Conservation (phyloP, 2,888 invertebrate genomes). For the Sesia bembeciformis region DNA sequence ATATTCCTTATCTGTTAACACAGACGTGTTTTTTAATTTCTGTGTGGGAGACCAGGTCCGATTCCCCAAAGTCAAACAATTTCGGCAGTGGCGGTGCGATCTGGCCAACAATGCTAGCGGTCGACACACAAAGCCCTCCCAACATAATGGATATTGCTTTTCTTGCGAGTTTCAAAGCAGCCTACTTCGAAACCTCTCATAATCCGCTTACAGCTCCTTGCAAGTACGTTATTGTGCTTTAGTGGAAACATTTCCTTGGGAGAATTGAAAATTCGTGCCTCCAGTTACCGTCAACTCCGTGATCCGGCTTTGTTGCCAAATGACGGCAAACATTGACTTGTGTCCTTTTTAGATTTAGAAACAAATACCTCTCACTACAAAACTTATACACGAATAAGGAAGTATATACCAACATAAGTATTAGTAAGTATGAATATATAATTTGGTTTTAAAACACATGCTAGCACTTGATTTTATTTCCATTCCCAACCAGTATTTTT, state of each 20-base stretch:
- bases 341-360: not conserved
- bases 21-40: constrained; percentile 15
- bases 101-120: constrained; percentile 48
- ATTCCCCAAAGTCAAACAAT: constrained; percentile 37
- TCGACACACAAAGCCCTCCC: constrained; percentile 53
- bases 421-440: no score
- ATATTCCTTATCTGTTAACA: no score
- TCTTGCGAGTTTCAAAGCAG: constrained; percentile 70
- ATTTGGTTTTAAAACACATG: no score
- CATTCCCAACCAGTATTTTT: no score
- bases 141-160: constrained; percentile 73
- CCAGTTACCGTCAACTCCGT: constrained; percentile 28
- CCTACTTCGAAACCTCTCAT: constrained; percentile 68
- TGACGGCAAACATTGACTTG: constrained; percentile 2
- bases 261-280: constrained; percentile 20
- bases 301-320: constrained; percentile 32
- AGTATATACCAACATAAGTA: no score
- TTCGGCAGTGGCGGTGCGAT: constrained; percentile 31
- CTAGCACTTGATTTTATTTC: no score
- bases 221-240: constrained; percentile 60
- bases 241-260: constrained; percentile 53
- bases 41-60: constrained; percentile 21
- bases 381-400: no score
- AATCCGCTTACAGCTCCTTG: constrained; percentile 64
- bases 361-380: not conserved